Percentiles rank a stretch among this genome's conserved stretches.
Conservation (phyloP, 2,888 invertebrate species). For the Zonitis immaculata region DNA sequence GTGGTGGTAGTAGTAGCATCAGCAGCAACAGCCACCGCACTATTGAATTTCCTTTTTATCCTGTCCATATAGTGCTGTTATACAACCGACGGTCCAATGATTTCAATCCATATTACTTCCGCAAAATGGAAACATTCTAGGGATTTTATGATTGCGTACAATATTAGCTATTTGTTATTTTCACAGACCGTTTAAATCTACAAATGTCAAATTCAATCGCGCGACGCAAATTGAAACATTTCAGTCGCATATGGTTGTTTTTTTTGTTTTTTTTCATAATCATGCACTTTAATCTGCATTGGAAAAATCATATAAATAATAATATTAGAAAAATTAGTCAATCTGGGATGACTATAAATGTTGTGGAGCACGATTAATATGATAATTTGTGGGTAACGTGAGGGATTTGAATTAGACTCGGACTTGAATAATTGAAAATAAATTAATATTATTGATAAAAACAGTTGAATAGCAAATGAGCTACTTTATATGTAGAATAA, state of each 20-base stretch:
- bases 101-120: constrained; percentile 38
- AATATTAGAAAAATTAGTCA: no score
- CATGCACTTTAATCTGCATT: constrained; percentile 7
- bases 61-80: constrained; percentile 5
- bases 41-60: neutral
- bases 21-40: no score
- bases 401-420: no score
- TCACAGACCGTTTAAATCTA: constrained; percentile 38
- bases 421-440: no score
- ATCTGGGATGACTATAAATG: no score
- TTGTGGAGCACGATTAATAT: no score
- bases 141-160: constrained; percentile 38
- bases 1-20: neutral
- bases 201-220: constrained; percentile 38
- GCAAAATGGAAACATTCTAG: constrained; percentile 38
- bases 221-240: constrained; percentile 21
- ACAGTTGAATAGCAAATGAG: neutral
- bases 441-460: neutral
- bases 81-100: constrained; percentile 27
- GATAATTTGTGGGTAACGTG: no score
- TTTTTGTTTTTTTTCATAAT: neutral
- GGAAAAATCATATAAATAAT: no score
- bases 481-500: neutral
- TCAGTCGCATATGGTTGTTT: constrained; percentile 14
- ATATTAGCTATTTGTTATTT: constrained; percentile 41